Conservation (phyloP, 2,797 vertebrate species). For the Craterocephalus amniculus region DNA sequence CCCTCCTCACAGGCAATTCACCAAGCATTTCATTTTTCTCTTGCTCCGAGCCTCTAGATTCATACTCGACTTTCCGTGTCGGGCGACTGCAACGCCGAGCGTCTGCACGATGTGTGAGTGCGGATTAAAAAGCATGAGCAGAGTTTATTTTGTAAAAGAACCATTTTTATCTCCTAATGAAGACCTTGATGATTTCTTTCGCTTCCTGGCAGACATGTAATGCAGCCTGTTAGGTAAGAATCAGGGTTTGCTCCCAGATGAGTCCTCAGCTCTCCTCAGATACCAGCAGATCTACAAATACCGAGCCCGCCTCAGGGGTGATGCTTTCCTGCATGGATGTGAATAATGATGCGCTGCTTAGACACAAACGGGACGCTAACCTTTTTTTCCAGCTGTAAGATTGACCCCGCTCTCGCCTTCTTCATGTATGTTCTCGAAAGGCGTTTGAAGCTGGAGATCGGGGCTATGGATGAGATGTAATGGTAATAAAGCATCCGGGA, state of each 20-base stretch:
- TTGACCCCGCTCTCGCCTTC: conserved; percentile 20
- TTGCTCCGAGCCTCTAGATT: neutral
- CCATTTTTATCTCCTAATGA: neutral
- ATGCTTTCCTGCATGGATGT: conserved; percentile 4
- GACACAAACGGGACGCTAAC: neutral
- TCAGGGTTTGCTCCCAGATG: neutral
- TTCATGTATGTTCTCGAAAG: conserved; percentile 1
- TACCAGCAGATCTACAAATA: conserved; percentile 1
- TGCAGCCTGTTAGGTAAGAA: conserved; percentile 12
- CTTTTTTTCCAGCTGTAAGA: neutral
- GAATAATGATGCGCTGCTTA: conserved; percentile 1
- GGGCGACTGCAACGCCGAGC: too few species aligned
- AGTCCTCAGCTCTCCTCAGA: conserved; percentile 9
- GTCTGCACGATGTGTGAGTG: too few species aligned
- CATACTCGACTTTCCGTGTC: too few species aligned
- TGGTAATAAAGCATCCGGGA: conserved; percentile 22
- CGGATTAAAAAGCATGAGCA: neutral
- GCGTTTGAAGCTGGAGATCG: neutral
- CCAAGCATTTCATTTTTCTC: neutral
- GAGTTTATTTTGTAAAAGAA: neutral
- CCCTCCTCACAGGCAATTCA: neutral
- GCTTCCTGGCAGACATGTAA: neutral
- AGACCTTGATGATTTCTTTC: neutral
- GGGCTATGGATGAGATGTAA: conserved; percentile 21
- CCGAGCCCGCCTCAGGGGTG: conserved; percentile 2